Evolutionary conservation across 2,888 invertebrate genomes (phyloP).

Genomic region (Parasteatoda lunata): DNA sequence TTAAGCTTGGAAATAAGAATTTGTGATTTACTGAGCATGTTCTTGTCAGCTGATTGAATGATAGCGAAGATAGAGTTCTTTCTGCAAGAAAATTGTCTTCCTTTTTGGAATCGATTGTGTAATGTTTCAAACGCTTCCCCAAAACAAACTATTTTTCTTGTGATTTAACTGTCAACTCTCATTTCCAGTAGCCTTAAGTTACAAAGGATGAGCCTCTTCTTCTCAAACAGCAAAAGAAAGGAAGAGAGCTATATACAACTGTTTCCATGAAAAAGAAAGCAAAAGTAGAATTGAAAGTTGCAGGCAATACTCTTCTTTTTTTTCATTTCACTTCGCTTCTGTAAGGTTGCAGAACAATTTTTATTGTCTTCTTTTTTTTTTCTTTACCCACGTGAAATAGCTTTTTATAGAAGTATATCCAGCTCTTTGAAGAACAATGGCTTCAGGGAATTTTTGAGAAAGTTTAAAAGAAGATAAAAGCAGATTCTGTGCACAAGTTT

Average conservation of each 20-base stretch:
- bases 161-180: constrained; percentile 49
- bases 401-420: constrained; percentile 38
- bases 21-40: background rate
- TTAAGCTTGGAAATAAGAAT: background rate
- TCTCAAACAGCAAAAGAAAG: background rate
- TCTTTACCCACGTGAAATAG: constrained; percentile 33
- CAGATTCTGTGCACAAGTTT: constrained; percentile 12
- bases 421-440: constrained; percentile 45
- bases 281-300: constrained; percentile 53
- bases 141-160: constrained; percentile 15
- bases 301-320: constrained; percentile 24
- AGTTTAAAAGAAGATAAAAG: constrained; percentile 19
- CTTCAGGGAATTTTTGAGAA: constrained; percentile 34
- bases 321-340: background rate
- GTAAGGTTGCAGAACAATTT: constrained; percentile 40
- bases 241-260: constrained; percentile 36
- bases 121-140: constrained; percentile 6
- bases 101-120: background rate
- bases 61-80: background rate
- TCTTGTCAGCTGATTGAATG: background rate
- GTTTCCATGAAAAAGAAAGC: constrained; percentile 42
- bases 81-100: background rate
- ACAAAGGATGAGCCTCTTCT: constrained; percentile 11
- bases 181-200: constrained; percentile 44
- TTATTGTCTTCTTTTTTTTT: constrained; percentile 9